Conservation (phyloP, 92 coral and sea anemone species). For the Zoanthus sociatus region DNA sequence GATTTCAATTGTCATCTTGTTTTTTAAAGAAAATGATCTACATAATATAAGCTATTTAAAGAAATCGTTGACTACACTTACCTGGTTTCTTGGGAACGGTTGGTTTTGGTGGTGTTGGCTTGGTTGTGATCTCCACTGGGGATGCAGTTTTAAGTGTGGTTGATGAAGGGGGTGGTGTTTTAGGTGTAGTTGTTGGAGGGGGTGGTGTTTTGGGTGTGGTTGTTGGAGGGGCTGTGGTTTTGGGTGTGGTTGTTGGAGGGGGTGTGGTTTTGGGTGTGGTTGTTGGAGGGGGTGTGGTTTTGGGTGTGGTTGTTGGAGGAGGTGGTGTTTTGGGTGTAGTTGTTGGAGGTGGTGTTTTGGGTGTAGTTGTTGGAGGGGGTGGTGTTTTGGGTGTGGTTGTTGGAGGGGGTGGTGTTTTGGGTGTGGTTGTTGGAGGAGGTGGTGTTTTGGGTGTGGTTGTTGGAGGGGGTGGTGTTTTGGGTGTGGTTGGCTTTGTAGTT, state of each 20-base stretch:
- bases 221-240: constrained; percentile 47
- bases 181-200: constrained; percentile 49
- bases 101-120: constrained; percentile 46
- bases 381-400: constrained; percentile 90
- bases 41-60: background rate
- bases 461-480: constrained; percentile 69
- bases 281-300: constrained; percentile 34
- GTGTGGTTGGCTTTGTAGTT: constrained; percentile 95
- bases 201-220: constrained; percentile 50
- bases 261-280: constrained; percentile 55
- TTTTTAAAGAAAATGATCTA: no score
- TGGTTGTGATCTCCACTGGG: constrained; percentile 18
- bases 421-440: no score
- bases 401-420: no score
- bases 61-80: background rate
- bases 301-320: constrained; percentile 35
- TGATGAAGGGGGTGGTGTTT: constrained; percentile 45
- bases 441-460: background rate
- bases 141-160: constrained; percentile 46
- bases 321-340: constrained; percentile 30
- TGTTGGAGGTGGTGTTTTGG: background rate
- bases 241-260: constrained; percentile 26
- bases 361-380: constrained; percentile 35
- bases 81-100: constrained; percentile 38
- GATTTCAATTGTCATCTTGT: no score